Evolutionary conservation across 2,888 invertebrate species (phyloP).

Genomic region (Muschampia plurimacula): DNA sequence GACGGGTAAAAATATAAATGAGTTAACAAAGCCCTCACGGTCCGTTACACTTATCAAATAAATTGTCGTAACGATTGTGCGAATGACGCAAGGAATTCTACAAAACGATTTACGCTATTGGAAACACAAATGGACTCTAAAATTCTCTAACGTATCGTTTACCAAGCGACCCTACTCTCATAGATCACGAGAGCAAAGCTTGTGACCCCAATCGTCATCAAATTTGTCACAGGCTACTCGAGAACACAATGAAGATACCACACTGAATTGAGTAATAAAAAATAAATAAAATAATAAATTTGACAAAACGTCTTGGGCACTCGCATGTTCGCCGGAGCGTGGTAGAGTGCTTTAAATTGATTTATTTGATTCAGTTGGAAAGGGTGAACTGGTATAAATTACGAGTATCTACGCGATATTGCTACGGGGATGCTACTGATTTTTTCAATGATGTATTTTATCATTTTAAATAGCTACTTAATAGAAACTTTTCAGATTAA

Average conservation of each 20-base stretch:
- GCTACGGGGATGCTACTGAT: constrained; percentile 53
- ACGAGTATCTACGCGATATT: constrained; percentile 58
- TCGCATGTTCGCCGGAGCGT: constrained; percentile 75
- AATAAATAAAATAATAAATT: constrained; percentile 85
- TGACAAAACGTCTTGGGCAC: constrained; percentile 86
- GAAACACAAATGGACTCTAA: constrained; percentile 78
- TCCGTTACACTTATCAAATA: constrained; percentile 64
- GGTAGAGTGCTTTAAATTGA: constrained; percentile 82
- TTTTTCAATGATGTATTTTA: constrained; percentile 49
- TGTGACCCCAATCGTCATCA: constrained; percentile 82
- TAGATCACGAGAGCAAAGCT: constrained; percentile 71
- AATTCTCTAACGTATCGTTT: constrained; percentile 80
- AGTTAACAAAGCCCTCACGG: constrained; percentile 63
- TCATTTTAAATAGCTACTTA: constrained; percentile 49
- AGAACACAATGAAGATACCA: constrained; percentile 74
- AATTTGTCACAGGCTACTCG: constrained; percentile 85
- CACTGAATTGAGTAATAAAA: constrained; percentile 79
- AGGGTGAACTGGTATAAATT: constrained; percentile 77
- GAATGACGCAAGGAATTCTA: constrained; percentile 69
- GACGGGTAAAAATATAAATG: constrained; percentile 28
- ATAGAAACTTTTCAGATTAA: constrained; percentile 52
- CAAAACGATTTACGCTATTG: constrained; percentile 74
- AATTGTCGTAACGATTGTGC: constrained; percentile 57
- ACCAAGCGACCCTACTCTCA: constrained; percentile 63
- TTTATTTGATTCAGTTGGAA: constrained; percentile 79